phyloP scores from a whole-genome alignment of 2,888 invertebrate genomes.

The Lysandra bellargus region DNA sequence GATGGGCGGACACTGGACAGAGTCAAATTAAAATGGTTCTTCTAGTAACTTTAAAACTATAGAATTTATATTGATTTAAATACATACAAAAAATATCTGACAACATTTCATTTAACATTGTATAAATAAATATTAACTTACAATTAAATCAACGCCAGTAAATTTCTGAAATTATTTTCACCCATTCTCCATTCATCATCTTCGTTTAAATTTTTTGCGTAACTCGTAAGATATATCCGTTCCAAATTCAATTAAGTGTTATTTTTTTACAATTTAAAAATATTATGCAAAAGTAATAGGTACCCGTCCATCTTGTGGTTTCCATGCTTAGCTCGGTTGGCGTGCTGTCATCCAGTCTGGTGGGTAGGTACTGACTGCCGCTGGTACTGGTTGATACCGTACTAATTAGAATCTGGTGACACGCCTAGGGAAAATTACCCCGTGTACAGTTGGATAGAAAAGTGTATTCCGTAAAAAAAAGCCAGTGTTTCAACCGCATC shows the following conservation, averaged over 20 bases:
- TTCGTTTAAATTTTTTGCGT: too few species aligned
- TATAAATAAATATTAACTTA: too few species aligned
- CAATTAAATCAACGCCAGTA: too few species aligned
- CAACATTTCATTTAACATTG: too few species aligned
- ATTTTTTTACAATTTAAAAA: not conserved
- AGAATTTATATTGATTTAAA: too few species aligned
- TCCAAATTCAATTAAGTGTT: constrained; percentile 1
- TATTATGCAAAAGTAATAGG: not conserved
- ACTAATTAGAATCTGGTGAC: constrained; percentile 78
- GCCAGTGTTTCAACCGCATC: too few species aligned
- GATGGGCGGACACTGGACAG: too few species aligned
- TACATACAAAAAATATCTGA: too few species aligned
- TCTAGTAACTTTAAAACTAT: too few species aligned
- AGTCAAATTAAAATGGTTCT: too few species aligned
- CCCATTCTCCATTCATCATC: too few species aligned
- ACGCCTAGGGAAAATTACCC: constrained; percentile 64
- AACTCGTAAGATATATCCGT: not conserved
- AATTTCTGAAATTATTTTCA: too few species aligned
- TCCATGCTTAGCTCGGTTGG: not conserved
- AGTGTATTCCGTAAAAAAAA: constrained; percentile 32
- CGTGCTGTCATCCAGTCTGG: constrained; percentile 13
- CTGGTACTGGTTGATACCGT: constrained; percentile 69
- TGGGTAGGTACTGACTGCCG: constrained; percentile 7
- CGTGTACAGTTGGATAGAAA: constrained; percentile 56
- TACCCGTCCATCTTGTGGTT: not conserved